Base-by-base conservation (phyloP, 2,888 invertebrate genomes). In the Anoncus sp. region DNA sequence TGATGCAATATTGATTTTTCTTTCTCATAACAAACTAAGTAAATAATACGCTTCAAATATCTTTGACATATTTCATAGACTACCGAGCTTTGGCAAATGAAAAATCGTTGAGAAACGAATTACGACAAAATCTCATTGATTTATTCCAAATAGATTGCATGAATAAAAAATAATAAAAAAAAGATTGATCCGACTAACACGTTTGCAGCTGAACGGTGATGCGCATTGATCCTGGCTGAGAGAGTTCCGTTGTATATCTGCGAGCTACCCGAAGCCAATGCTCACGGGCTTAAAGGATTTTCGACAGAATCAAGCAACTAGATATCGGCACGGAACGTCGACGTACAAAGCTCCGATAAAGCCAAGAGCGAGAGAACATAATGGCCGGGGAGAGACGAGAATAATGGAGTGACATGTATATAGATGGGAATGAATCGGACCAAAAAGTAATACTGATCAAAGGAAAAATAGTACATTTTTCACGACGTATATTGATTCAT, bases 271-370 rank as follows among this genome's bases (percentile, higher is more conserved):
- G 14, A 49, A 49, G 59, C 59, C 69, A 70, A 70, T 59, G 51
- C 38, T 70, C 51, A 20, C 4, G 49, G 20, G 60, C 70, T 60
- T 60, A 70, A 70, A 5, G 60, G 70, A 70, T 70, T 51, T 49
- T 38, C 40, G 49, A 27, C 27, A 12, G 43, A 70, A 60, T 70
- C 60, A 70, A 60, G 40, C 70, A 59, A 70, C 47, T 70, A 43
- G 40, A 70, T 70, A 60, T 60, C 51, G 47, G 49, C 38, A 40
- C 20, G 27, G 51, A 60, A 47, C 31, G 38, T 27, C 51, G 40
- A 51, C 40, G 27, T 24, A 51, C 55, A 60, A 70, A 70, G 59
- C 60, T 40, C 40, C 40, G 60, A 60, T 51, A 49, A 60, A 70
- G 49, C 51, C 51, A 40, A 16, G 40, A 51, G 40, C 27, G 51